A percentile compares a stretch with the other conserved stretches of the same genome.
Conservation (phyloP, 1,140 invertebrate species). For the Hesperophylax magnus region DNA sequence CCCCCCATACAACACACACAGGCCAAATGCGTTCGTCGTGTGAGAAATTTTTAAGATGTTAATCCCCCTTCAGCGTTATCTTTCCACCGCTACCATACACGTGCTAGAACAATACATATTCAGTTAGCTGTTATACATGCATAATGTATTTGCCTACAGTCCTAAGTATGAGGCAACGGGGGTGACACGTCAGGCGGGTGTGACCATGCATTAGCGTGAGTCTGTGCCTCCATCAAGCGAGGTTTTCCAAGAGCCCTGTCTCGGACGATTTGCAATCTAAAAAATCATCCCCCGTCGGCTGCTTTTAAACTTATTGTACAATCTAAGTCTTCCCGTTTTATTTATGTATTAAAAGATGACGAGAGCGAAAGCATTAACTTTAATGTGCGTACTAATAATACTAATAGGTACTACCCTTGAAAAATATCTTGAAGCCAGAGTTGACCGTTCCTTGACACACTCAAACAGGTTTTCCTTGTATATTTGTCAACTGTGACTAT, state of each 20-base stretch:
- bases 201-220: conserved; percentile 26
- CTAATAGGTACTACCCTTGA: no score
- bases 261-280: background rate
- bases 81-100: background rate
- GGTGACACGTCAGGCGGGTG: conserved; percentile 20
- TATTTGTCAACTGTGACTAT: no score
- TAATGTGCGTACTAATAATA: no score
- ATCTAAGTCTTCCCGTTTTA: no score
- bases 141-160: background rate
- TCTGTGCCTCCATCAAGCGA: conserved; percentile 42
- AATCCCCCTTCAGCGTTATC: conserved; percentile 19
- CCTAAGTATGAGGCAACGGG: background rate
- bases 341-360: no score
- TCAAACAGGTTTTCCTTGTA: no score
- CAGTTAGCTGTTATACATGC: background rate
- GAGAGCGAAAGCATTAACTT: no score
- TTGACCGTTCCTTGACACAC: no score
- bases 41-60: conserved; percentile 11
- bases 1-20: background rate
- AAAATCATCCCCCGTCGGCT: no score
- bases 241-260: conserved; percentile 38
- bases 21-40: background rate
- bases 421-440: no score
- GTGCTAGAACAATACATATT: background rate
- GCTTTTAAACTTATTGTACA: no score